Base-by-base conservation (phyloP, 2,888 invertebrate genomes). In the Drosophila birchii region DNA sequence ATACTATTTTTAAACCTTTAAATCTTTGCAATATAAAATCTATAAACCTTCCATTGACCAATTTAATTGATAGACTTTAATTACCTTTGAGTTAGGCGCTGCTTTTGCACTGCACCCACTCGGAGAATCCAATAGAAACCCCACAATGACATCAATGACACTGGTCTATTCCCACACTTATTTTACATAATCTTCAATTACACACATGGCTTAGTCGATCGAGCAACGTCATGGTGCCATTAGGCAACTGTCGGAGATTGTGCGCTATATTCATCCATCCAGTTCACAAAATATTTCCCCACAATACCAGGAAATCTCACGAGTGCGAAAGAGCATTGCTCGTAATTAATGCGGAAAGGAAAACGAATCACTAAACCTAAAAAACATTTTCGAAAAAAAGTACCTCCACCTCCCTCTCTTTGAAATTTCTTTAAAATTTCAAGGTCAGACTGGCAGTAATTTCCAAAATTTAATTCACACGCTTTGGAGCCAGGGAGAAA, bases 401-500 rank as follows among this genome's bases (percentile, higher is more conserved):
- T 8, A 41, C 5, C 14, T 14, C 5, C 5, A 14, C 32, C 34
- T 34, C 3, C 14, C 20, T 47, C 26, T 9, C 59, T 41, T 26
- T 53, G 16, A 54, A 53, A 61, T 68, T 61, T 57, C 43, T 61
- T 43, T 16, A 41, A 51, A 20, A 34, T 78, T 88, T 88, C 84
- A 88, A 86, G 88, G 88, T 79, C 79, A 53, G 54, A 23, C 34
- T 16, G 62, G 41, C 44, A 34, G 68, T 57, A 68, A 68, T 78
- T 78, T 80, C 49, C 39, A 32, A 57, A 75, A 76, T 73, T 80
- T 32, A 78, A 88, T 86, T 85, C 84, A 85, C 88, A 88, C 81
- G 81, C 78, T 55, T 63, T 16, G 14, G 41, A 54, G 32, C 18
- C 51, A 73, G 32, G 4, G 18, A 29, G n/a, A 47, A 32, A 49